Conservation (phyloP, 2,888 invertebrate genomes). For the Neocrepidodera transversa region DNA sequence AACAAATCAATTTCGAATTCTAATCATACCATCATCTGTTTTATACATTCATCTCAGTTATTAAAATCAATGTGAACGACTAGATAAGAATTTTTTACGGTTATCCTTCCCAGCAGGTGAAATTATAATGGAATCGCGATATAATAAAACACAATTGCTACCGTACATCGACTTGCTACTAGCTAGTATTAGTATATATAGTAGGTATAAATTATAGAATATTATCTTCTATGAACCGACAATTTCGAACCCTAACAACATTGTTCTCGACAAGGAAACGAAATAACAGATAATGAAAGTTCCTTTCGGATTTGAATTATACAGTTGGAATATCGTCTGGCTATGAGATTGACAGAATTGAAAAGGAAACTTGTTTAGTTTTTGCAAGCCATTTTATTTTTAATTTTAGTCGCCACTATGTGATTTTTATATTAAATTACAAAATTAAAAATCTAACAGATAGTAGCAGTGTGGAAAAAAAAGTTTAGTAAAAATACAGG, state of each 20-base stretch:
- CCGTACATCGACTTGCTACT: not conserved
- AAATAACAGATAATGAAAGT: not conserved
- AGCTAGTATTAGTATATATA: not conserved
- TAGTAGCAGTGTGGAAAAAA: no score
- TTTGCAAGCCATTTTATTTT: no score
- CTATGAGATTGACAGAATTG: no score
- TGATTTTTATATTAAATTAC: no score
- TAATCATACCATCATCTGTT: not conserved
- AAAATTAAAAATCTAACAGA: no score
- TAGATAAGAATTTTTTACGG: slow-evolving; percentile 35
- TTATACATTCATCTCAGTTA: not conserved
- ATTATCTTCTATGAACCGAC: slow-evolving; percentile 2
- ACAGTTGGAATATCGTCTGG: no score
- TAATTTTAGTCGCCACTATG: no score
- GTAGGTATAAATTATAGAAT: slow-evolving; percentile 3
- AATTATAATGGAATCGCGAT: slow-evolving; percentile 27
- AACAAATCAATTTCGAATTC: no score
- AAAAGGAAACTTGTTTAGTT: no score
- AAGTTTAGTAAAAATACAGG: no score
- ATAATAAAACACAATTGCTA: slow-evolving; percentile 15
- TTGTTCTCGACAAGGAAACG: slow-evolving; percentile 23
- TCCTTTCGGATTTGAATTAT: no score
- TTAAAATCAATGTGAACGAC: slow-evolving; percentile 25
- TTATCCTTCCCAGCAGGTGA: slow-evolving; percentile 28
- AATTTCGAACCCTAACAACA: slow-evolving; percentile 17